These are phyloP conservation scores for Phasianus colchicus DNA, from an alignment of 2,113 vertebrate species.

Conservation along the genomic window DNA sequence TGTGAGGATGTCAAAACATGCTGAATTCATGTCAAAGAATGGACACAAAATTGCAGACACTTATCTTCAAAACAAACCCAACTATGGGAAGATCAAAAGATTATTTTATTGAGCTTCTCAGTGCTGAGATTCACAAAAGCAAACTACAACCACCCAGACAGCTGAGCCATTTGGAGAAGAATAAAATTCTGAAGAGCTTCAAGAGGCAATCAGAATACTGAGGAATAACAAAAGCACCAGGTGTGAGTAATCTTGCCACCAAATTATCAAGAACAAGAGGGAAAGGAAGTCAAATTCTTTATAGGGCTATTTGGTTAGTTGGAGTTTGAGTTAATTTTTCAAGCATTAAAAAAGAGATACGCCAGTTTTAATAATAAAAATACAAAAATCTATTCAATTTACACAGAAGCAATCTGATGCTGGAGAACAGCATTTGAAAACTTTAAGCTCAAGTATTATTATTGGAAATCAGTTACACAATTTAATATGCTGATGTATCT, in stretches of 20 bases:
- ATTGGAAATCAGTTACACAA: not conserved
- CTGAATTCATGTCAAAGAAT: conserved; percentile 5
- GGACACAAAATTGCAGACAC: conserved; percentile 5
- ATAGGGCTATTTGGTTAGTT: not conserved
- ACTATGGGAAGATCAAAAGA: not conserved
- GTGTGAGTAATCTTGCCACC: conserved; percentile 50
- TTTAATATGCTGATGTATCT: not conserved
- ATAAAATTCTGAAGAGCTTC: conserved; percentile 53
- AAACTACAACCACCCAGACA: conserved; percentile 39
- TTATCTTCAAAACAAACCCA: conserved; percentile 32
- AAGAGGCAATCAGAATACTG: conserved; percentile 58
- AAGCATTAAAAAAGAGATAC: not conserved
- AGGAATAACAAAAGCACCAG: conserved; percentile 63
- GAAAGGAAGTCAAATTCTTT: not conserved
- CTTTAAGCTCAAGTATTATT: not conserved
- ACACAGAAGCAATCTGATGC: not conserved
- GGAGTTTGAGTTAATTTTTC: not conserved
- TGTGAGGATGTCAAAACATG: not conserved
- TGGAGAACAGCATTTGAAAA: not conserved
- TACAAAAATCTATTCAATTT: not conserved
- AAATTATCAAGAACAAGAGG: not conserved
- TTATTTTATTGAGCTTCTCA: conserved; percentile 29
- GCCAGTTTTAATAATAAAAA: not conserved
- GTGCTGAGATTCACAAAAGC: conserved; percentile 39
- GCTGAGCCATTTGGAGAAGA: conserved; percentile 59